Evolutionary conservation across 2,113 vertebrate genomes (phyloP), one percentile per base, ranked within the genome.

Genomic region (Forbesichthys agassizii): DNA sequence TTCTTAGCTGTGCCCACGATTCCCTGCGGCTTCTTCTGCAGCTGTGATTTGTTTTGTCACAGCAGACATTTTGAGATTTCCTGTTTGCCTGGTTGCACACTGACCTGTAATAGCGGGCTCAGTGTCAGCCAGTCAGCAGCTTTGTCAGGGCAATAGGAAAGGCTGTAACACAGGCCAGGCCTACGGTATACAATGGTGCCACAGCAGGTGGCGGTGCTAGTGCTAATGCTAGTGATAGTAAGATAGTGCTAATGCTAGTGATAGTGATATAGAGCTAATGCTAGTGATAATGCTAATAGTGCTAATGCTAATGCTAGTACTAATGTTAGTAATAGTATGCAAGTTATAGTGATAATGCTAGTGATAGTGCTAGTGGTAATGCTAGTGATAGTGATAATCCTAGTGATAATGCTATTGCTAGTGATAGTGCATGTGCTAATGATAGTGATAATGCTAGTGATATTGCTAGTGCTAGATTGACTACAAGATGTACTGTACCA

Each of bases 151-250:
- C 79, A 83, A 27, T 27, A 27, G 27, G 2, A 27, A 27, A 27
- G 68, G 80, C 73, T 48, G 64, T 59, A 73, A 77, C 76, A 63
- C 58, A 42, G 65, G 62, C 33, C 9, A 13, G 14, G 73, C 62
- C 77, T 66, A 12, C 58, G 64, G 11, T 58, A 13, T 36, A 57
- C 53, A 9, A 36, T 68, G 78, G 73, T 27, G 27, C 27, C 27
- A 27, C 77, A 80, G 75, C 78, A 82, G 80, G 83, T 85, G 80
- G 80, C 16, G 64, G 58, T 61, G 0, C 2, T 27, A 27, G 78
- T 27, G 27, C 27, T 20, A 20, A 2, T 20, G 20, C 20, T 27
- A 27, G 2, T 42, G 36, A 1, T 42, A 42, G 36, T 42, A 2
- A 20, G 3, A 42, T 42, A 71, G 27, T 27, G 27, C 20, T 27